Base-by-base conservation (phyloP, 2,888 invertebrate species). In the Macrophya annulata region DNA sequence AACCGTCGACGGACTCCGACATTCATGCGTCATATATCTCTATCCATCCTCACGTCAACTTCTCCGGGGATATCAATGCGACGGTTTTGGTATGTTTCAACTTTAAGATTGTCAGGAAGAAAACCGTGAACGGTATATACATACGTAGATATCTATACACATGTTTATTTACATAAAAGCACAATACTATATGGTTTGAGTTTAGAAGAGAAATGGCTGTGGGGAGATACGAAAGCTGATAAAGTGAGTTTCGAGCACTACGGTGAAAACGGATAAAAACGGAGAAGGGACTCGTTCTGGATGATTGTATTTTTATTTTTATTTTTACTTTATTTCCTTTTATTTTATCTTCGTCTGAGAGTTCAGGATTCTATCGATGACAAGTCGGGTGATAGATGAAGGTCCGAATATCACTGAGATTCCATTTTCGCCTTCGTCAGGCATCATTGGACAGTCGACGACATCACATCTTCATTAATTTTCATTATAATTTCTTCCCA, bases 331-430 rank as follows among this genome's bases (percentile, higher is more conserved):
- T 45, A 43, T 72, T 40, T 72, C 1, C 10, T 43, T 43, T 74
- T 12, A 21, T 21, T 25, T 17, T 15, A n/a, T 45, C 74, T 21
- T 43, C 74, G 8, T 21, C n/a, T n/a, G n/a, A 37, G 74, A 43
- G 74, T 45, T 45, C 45, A 10, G 21, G 31, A 37, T 4, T 45
- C 45, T 68, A n/a, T 40, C 25, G 65, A 83, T 51, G 68, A 83
- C 83, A 51, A 65, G 25, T 45, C 31, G 31, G 37, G 55, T 83
- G 68, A 83, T 83, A 51, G 68, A 83, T 68, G 83, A 37, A 83
- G 21, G 68, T 83, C 81, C 83, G 83, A 83, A 65, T 83, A 71
- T 83, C 83, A 83, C 68, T 37, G 48, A 4, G 37, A n/a, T 37
- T 62, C 48, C 48, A 3, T 3, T 17, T 48, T 71, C 6, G 40